Percentiles rank a stretch among this genome's conserved stretches.
Conservation (phyloP, 2,113 vertebrate species). For the Ammodramus savannarum region DNA sequence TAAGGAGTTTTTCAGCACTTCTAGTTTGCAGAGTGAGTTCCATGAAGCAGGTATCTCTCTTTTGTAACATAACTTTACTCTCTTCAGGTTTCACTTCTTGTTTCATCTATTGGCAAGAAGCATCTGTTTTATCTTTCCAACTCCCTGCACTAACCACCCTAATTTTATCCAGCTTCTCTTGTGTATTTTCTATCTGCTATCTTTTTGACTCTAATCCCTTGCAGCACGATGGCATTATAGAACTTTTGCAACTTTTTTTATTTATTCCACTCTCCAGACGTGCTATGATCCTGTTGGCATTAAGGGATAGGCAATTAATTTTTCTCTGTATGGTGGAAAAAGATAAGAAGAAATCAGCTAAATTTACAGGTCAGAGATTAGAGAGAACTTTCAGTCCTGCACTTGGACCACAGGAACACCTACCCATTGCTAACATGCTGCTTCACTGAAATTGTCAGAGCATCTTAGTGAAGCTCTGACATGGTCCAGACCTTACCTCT, state of each 20-base stretch:
- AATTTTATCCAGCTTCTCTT: background rate
- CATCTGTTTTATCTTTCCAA: background rate
- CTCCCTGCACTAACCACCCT: background rate
- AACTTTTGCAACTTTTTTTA: background rate
- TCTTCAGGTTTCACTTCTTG: background rate
- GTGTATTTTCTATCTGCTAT: background rate
- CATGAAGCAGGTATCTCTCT: background rate
- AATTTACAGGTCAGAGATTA: background rate
- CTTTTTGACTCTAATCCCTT: background rate
- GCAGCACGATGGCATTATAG: background rate
- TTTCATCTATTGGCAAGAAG: background rate
- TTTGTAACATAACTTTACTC: background rate
- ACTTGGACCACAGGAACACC: background rate
- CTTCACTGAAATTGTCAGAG: background rate
- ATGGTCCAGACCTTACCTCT: background rate
- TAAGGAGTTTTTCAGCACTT: background rate
- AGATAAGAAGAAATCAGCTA: background rate
- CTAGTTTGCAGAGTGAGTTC: background rate
- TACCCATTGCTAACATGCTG: background rate
- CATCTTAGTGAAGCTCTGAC: background rate
- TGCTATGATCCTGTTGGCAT: background rate
- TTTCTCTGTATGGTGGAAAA: background rate
- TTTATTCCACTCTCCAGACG: background rate
- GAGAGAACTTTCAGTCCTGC: background rate
- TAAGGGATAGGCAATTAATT: background rate